A percentile compares a stretch with the other conserved stretches of the same genome.
phyloP scores from a whole-genome alignment of 2,113 vertebrate species.

The Crotalus tigris region DNA sequence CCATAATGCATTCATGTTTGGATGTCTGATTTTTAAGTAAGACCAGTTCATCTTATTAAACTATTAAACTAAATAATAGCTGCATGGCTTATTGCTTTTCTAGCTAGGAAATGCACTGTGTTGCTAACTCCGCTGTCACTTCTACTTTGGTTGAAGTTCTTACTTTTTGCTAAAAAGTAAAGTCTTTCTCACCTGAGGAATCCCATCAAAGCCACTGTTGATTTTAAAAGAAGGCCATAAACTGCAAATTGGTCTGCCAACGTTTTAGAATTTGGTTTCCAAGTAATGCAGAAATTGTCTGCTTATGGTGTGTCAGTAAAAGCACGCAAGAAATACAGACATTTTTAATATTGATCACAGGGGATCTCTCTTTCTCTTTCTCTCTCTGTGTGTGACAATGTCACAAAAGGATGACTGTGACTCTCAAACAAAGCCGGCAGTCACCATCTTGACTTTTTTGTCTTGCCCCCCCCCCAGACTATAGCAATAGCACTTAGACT shows the following conservation, averaged over 20 bases:
- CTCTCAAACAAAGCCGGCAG: neutral
- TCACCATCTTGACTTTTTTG: neutral
- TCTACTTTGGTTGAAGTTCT: conserved; percentile 58
- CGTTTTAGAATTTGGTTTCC: neutral
- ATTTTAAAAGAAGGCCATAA: neutral
- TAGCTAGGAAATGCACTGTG: conserved; percentile 28
- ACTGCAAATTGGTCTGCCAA: neutral
- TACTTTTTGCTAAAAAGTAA: conserved; percentile 40
- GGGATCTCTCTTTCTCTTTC: neutral
- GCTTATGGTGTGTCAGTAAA: neutral
- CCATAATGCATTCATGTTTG: neutral
- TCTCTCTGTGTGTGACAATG: too few relatives aligned
- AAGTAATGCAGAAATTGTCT: neutral
- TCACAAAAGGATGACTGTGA: neutral
- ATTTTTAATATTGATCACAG: neutral
- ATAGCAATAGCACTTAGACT: neutral
- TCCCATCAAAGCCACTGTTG: conserved; percentile 52
- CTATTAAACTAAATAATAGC: neutral
- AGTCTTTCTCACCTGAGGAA: conserved; percentile 50
- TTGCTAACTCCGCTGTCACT: conserved; percentile 19
- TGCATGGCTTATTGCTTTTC: conserved; percentile 22
- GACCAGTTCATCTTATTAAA: neutral
- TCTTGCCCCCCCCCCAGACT: neutral
- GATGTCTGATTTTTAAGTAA: neutral
- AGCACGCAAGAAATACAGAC: neutral